Conservation (phyloP, 2,888 invertebrate genomes). For the Perizoma flavofasciatum region DNA sequence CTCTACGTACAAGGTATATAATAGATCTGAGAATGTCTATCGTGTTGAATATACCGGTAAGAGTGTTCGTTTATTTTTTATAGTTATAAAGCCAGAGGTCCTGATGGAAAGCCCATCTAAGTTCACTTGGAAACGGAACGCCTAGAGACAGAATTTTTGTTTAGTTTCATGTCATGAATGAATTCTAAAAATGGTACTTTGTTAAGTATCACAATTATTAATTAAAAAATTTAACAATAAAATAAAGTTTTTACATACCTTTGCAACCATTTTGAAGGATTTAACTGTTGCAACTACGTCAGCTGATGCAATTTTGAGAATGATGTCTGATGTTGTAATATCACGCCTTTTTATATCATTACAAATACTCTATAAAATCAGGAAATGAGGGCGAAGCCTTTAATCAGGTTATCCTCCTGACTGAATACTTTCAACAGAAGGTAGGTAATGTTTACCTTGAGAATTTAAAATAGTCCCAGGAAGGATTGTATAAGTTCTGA, state of each 20-base stretch:
- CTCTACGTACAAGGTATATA: too few species aligned
- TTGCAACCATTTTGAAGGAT: slow-evolving; percentile 63
- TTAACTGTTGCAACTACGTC: slow-evolving; percentile 58
- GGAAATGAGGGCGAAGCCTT: slow-evolving; percentile 9
- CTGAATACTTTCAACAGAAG: slow-evolving; percentile 1
- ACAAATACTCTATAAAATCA: slow-evolving; percentile 20
- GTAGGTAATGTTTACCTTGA: neutral
- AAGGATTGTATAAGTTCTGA: neutral
- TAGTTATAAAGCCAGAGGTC: too few species aligned
- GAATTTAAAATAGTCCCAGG: neutral
- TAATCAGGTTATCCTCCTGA: slow-evolving; percentile 7
- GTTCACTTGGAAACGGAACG: too few species aligned
- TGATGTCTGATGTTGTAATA: slow-evolving; percentile 42
- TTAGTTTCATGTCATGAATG: too few species aligned
- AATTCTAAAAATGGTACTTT: too few species aligned
- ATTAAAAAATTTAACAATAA: too few species aligned
- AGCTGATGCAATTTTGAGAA: slow-evolving; percentile 43
- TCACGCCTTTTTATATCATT: slow-evolving; percentile 51
- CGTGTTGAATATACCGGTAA: too few species aligned
- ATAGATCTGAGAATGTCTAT: too few species aligned
- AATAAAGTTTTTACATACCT: slow-evolving; percentile 45
- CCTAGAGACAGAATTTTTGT: too few species aligned
- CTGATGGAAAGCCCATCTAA: too few species aligned
- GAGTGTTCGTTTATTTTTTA: too few species aligned
- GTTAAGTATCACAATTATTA: too few species aligned